These are phyloP conservation scores for Eupithecia insigniata DNA, from an alignment of 2,888 invertebrate genomes.

Conservation along the genomic window DNA sequence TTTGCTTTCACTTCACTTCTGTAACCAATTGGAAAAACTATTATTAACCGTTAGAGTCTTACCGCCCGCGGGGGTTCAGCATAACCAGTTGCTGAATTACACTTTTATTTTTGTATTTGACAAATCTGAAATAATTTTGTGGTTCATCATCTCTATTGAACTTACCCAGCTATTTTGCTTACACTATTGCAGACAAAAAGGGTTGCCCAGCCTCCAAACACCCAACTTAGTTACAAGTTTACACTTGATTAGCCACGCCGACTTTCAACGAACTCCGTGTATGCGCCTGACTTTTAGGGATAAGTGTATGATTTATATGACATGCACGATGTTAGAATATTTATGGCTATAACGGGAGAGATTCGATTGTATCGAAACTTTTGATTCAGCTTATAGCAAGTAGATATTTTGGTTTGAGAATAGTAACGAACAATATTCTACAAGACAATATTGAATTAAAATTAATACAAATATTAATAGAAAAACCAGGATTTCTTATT, in stretches of 20 bases:
- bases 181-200: conserved; percentile 25
- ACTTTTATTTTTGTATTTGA: background rate
- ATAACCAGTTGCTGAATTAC: no score
- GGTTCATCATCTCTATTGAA: background rate
- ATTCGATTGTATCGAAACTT: background rate
- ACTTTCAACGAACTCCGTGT: conserved; percentile 56
- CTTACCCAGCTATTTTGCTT: conserved; percentile 4
- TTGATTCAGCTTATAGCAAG: background rate
- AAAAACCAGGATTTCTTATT: background rate
- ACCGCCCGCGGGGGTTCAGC: no score
- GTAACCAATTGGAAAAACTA: no score
- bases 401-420: background rate
- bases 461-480: no score
- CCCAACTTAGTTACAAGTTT: conserved; percentile 68
- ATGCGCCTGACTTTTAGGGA: conserved; percentile 53
- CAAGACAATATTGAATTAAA: background rate
- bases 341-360: conserved; percentile 45
- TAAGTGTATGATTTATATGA: conserved; percentile 47
- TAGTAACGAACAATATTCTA: background rate
- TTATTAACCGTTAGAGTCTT: no score
- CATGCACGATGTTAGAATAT: conserved; percentile 53
- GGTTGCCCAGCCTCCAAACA: conserved; percentile 47
- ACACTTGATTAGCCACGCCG: conserved; percentile 74
- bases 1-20: no score
- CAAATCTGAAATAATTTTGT: background rate